A percentile compares a stretch with the other conserved stretches of the same genome.
phyloP scores from a whole-genome alignment of 2,888 invertebrate genomes.

The Marasmarcha lunaedactyla region DNA sequence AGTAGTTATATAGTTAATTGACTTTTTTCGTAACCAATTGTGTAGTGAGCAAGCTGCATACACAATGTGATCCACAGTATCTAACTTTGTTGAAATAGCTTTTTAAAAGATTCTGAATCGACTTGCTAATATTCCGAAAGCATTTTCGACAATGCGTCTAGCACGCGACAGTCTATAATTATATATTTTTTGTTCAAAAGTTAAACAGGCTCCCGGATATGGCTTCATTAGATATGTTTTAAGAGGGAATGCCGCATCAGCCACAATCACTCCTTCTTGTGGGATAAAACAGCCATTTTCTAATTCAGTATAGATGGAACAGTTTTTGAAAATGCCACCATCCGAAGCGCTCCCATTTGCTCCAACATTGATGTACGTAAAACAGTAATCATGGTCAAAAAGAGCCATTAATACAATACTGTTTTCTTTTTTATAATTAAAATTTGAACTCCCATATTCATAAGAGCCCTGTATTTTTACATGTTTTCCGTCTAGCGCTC shows the following conservation, averaged over 20 bases:
- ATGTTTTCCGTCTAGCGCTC: too few species aligned
- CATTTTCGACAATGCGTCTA: slow-evolving; percentile 14
- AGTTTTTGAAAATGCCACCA: slow-evolving; percentile 4
- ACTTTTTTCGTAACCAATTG: slow-evolving; percentile 7
- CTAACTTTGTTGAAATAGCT: slow-evolving; percentile 1
- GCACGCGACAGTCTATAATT: slow-evolving; percentile 12
- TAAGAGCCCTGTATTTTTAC: too few species aligned
- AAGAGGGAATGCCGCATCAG: slow-evolving; percentile 5
- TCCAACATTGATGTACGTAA: slow-evolving; percentile 4
- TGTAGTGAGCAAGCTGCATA: slow-evolving; percentile 2
- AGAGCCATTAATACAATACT: not conserved
- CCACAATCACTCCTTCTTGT: too few species aligned
- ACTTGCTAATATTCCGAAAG: slow-evolving; percentile 12
- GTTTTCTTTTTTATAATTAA: too few species aligned
- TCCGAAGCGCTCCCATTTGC: slow-evolving; percentile 7
- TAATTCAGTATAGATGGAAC: not conserved
- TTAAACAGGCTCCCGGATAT: slow-evolving; percentile 4
- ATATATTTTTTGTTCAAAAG: slow-evolving; percentile 6
- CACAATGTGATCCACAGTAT: slow-evolving; percentile 4
- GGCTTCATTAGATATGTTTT: slow-evolving; percentile 10
- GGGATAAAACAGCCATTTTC: not conserved
- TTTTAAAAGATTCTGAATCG: slow-evolving; percentile 9
- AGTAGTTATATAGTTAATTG: slow-evolving; percentile 5
- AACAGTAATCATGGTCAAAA: slow-evolving; percentile 10
- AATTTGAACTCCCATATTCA: too few species aligned